A percentile compares a stretch with the other conserved stretches of the same genome.
These are phyloP conservation scores for Astropecten irregularis DNA, from an alignment of 53 echinoderm and acorn worm genomes.

Conservation along the genomic window DNA sequence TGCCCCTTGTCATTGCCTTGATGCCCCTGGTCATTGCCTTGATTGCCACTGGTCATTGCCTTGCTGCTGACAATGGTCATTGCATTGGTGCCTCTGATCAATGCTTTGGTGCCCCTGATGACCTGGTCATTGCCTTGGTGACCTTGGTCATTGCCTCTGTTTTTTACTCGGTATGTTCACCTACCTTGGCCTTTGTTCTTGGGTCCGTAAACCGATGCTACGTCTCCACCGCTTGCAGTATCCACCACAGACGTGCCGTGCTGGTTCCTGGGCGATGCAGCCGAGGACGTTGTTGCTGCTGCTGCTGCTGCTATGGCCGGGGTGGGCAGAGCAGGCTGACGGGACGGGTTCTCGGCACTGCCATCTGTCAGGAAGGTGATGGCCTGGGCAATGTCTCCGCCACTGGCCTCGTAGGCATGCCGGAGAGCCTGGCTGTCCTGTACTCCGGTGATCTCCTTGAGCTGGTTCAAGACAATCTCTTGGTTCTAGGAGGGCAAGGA, in stretches of 20 bases:
- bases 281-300: conserved; percentile 49
- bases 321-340: conserved; percentile 50
- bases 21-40: too few species aligned
- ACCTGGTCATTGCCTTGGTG: too few species aligned
- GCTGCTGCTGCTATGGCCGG: too few species aligned
- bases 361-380: conserved; percentile 84
- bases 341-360: conserved; percentile 6
- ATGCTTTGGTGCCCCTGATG: too few species aligned
- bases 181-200: conserved; percentile 77
- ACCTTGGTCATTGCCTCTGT: too few species aligned
- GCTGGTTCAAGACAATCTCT: conserved; percentile 86
- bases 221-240: not conserved
- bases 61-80: too few species aligned
- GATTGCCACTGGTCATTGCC: too few species aligned
- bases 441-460: conserved; percentile 95
- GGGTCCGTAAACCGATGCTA: conserved; percentile 41
- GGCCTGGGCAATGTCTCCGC: conserved; percentile 84
- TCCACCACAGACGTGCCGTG: not conserved
- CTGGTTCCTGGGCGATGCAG: conserved; percentile 5
- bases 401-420: conserved; percentile 89
- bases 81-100: too few species aligned
- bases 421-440: conserved; percentile 68
- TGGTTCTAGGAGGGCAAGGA: conserved; percentile 76
- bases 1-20: too few species aligned
- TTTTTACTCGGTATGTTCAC: too few species aligned